Base-by-base conservation (phyloP, 2,113 vertebrate species). In the Nesogale talazaci region DNA sequence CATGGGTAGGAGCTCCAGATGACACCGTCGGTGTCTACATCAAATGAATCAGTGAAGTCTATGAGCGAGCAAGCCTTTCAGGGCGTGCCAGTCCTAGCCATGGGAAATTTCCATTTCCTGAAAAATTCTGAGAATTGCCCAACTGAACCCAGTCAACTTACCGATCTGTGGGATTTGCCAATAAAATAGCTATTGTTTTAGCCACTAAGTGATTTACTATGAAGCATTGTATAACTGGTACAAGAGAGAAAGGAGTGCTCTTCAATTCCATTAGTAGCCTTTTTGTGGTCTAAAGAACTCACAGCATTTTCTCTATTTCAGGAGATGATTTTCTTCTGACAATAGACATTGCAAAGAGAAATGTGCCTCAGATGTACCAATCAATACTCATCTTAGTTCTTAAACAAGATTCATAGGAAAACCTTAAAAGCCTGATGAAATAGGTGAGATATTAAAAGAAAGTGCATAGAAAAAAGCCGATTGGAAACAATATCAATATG, bases 161-260 rank as follows among this genome's bases (percentile, higher is more conserved):
- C 31, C 89, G 36, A 88, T n/a, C 12, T 86, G 34, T 82, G 15
- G 61, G n/a, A 59, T 10, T 81, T 78, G 31, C 6, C 79, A 56
- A 57, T 52, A 75, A 80, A 86, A 74, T 79, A n/a, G 19, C 36
- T 87, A 19, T n/a, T 22, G 40, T 91, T 74, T 88, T 59, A 89
- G 20, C 1, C 29, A 3, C 75, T 69, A 25, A 42, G 17, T 23
- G 20, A 56, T 38, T 63, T 3, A 27, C 17, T 38, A 34, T 31
- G 1, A 19, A 86, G 31, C 40, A 40, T 29, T 46, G 75, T 52
- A 27, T n/a, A 70, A 75, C 34, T 67, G 27, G 9, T 88, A 80
- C 12, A 74, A 80, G 27, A 89, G 19, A 57, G 27, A 86, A 46
- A 25, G 34, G 69, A 8, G 0, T 79, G 63, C 31, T 88, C 9